Conservation (phyloP, 2,113 vertebrate genomes). For the Eulemur rufifrons region DNA sequence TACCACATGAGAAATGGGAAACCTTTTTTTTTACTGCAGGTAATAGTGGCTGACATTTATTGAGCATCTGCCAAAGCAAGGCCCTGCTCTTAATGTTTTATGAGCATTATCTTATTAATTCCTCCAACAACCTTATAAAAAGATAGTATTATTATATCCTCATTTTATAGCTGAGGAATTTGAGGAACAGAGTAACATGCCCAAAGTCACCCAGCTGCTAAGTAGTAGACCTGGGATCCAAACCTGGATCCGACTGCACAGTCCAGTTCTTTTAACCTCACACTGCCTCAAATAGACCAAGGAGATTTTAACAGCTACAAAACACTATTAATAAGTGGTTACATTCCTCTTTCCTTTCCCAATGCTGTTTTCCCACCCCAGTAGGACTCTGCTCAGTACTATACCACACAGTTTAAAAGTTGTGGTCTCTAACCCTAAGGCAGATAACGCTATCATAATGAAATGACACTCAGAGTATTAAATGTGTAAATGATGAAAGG, state of each 20-base stretch:
- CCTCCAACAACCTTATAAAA: background rate
- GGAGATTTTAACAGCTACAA: background rate
- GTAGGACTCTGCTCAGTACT: background rate
- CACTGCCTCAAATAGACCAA: background rate
- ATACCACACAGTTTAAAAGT: background rate
- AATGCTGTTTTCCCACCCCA: background rate
- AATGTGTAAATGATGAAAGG: slow-evolving; percentile 14
- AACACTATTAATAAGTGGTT: background rate
- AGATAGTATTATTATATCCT: background rate
- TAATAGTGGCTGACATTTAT: background rate
- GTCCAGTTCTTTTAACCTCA: background rate
- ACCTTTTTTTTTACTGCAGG: background rate
- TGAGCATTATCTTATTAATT: slow-evolving; percentile 12
- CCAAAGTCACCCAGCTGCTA: background rate
- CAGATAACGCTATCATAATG: background rate
- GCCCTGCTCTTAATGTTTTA: background rate
- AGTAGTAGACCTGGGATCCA: background rate
- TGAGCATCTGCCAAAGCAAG: background rate
- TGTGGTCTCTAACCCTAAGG: background rate
- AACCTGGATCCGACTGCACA: background rate
- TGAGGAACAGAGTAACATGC: slow-evolving; percentile 20
- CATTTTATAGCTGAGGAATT: slow-evolving; percentile 36
- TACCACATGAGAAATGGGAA: background rate
- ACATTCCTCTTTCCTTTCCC: background rate
- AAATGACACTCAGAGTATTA: slow-evolving; percentile 4